phyloP scores from a whole-genome alignment of 2,797 vertebrate species.

The Parotocinclus haroldoi region DNA sequence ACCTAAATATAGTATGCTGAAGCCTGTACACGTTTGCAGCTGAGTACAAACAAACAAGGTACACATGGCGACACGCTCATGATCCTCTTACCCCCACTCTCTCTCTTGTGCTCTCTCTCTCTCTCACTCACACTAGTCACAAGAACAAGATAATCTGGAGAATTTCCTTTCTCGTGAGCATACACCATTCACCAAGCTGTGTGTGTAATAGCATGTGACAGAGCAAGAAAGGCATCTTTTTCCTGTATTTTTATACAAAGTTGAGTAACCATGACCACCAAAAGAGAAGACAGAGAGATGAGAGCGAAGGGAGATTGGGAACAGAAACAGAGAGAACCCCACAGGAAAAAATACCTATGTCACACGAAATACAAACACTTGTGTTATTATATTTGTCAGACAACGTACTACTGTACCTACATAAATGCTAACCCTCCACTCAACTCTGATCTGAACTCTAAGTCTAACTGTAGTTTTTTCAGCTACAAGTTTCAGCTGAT shows the following conservation, averaged over 20 bases:
- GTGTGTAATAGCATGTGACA: constrained; percentile 1
- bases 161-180: too few relatives aligned
- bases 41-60: constrained; percentile 29
- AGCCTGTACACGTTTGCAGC: constrained; percentile 27
- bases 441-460: too few relatives aligned
- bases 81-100: background rate
- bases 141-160: constrained; percentile 1
- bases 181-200: constrained; percentile 6
- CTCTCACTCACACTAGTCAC: constrained; percentile 11
- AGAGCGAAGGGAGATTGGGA: background rate
- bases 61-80: constrained; percentile 2
- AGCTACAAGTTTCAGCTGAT: too few relatives aligned
- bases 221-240: background rate
- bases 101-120: background rate
- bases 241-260: too few relatives aligned
- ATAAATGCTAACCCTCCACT: too few relatives aligned
- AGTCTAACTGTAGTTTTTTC: too few relatives aligned
- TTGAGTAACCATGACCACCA: constrained; percentile 27
- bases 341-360: constrained; percentile 39
- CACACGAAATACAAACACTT: constrained; percentile 22
- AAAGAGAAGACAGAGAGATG: background rate
- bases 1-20: constrained; percentile 42
- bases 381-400: too few relatives aligned
- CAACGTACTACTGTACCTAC: too few relatives aligned
- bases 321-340: constrained; percentile 17